These are phyloP conservation scores for Notiomystis cincta DNA, from an alignment of 2,113 vertebrate genomes.

Conservation along the genomic window DNA sequence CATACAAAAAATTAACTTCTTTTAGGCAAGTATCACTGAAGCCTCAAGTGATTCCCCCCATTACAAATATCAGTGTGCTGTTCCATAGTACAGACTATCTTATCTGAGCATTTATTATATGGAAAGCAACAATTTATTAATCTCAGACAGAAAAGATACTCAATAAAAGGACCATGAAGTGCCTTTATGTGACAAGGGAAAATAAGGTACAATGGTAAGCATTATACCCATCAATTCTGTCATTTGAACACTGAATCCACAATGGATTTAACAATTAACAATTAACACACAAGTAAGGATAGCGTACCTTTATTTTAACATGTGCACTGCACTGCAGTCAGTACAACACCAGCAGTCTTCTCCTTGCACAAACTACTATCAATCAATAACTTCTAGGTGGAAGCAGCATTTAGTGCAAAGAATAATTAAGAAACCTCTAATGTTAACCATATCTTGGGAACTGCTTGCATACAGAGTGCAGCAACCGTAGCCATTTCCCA, in stretches of 20 bases:
- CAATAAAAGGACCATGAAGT: not conserved
- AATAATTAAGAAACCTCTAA: constrained; percentile 7
- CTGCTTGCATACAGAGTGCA: not conserved
- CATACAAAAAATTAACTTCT: not conserved
- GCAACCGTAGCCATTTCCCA: constrained; percentile 2
- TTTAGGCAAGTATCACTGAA: not conserved
- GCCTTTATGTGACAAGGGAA: not conserved
- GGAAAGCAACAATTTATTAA: not conserved
- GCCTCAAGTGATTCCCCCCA: not conserved
- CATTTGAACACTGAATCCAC: not conserved
- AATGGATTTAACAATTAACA: not conserved
- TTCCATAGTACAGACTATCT: not conserved
- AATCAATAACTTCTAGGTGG: constrained; percentile 49
- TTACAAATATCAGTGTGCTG: not conserved
- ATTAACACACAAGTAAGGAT: not conserved
- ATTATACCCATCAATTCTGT: not conserved
- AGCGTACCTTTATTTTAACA: constrained; percentile 64
- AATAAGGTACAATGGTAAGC: not conserved
- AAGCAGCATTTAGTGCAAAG: constrained; percentile 69
- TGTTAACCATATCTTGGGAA: constrained; percentile 2
- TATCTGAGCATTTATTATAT: not conserved
- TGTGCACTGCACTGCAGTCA: constrained; percentile 24
- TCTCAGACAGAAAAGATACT: not conserved
- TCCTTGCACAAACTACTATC: constrained; percentile 43
- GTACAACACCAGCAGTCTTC: constrained; percentile 46